Evolutionary conservation across 2,888 invertebrate genomes (phyloP), one percentile per base, ranked within the genome.

Genomic region (Pollenia angustigena): DNA sequence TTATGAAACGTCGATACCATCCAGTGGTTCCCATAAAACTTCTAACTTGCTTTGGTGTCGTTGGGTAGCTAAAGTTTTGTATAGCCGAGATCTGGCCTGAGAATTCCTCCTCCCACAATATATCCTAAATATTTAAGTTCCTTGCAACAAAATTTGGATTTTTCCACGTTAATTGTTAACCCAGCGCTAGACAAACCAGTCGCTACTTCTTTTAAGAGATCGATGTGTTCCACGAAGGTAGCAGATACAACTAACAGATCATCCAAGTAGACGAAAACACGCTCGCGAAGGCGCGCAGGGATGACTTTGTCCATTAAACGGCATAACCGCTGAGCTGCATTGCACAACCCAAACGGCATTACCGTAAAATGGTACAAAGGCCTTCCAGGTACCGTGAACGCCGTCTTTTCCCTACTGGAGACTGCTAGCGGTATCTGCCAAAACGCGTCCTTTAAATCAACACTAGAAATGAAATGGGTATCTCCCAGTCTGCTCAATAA

Each of bases 231-330:
- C 18, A 1, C 18, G 18, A 32, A 32, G 1, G 32, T 32, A 32
- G 32, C 32, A 32, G 4, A 32, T 32, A 32, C 32, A 32, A 32
- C 32, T 32, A 32, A 32, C 32, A 32, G 4, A 32, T 32, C 32
- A 32, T 32, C 32, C 32, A 32, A 18, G 18, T 66, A 66, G 18
- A 68, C 32, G n/a, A 68, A 52, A 32, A 68, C 50, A 14, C 68
- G 68, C 18, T 11, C 23, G 46, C 12, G 18, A 18, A 62, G n/a
- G 62, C n/a, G n/a, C n/a, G 16, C 12, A 9, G 62, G 42, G 10
- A 62, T 62, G n/a, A 62, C 40, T 62, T 60, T 80, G 23, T 74
- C 79, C 78, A 90, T 84, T 42, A 90, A 62, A 1, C 89, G 79
- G 32, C 32, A 32, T 32, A 32, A 32, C 32, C 32, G 32, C 32